Percentiles rank a stretch among this genome's conserved stretches.
Conservation (phyloP, 2,113 vertebrate species). For the Podarcis raffonei region DNA sequence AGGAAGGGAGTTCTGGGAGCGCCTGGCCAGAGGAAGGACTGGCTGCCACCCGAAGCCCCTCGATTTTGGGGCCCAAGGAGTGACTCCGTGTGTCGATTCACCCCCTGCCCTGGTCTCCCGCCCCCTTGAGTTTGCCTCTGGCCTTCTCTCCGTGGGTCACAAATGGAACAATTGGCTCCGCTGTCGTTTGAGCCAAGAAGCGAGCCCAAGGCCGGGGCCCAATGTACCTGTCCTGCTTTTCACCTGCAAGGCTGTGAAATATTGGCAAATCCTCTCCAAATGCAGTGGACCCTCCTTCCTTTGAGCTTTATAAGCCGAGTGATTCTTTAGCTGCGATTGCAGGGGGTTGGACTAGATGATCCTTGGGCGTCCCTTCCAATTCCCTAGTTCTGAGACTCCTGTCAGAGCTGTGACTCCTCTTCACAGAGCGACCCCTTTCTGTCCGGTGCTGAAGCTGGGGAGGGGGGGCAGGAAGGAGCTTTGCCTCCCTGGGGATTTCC, state of each 20-base stretch:
- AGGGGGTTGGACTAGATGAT: too few relatives aligned
- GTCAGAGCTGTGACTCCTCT: too few relatives aligned
- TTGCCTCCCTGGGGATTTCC: background rate
- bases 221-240: background rate
- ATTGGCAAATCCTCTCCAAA: too few relatives aligned
- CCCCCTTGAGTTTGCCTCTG: background rate
- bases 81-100: background rate
- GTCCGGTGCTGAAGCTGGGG: too few relatives aligned
- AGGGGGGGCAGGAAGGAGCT: background rate
- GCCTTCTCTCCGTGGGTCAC: background rate
- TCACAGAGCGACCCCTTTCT: too few relatives aligned
- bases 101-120: too few relatives aligned
- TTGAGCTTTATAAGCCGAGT: too few relatives aligned
- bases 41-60: background rate
- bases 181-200: background rate
- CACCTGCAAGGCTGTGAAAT: too few relatives aligned
- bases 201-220: fast-evolving
- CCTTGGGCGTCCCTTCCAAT: too few relatives aligned
- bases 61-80: background rate
- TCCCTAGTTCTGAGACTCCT: too few relatives aligned
- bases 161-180: background rate
- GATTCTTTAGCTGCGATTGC: too few relatives aligned
- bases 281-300: too few relatives aligned
- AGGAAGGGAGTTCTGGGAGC: background rate
- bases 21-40: background rate